Percentiles rank a stretch among this genome's conserved stretches.
Conservation (phyloP, 2,113 vertebrate genomes). For the Odontesthes bonariensis region DNA sequence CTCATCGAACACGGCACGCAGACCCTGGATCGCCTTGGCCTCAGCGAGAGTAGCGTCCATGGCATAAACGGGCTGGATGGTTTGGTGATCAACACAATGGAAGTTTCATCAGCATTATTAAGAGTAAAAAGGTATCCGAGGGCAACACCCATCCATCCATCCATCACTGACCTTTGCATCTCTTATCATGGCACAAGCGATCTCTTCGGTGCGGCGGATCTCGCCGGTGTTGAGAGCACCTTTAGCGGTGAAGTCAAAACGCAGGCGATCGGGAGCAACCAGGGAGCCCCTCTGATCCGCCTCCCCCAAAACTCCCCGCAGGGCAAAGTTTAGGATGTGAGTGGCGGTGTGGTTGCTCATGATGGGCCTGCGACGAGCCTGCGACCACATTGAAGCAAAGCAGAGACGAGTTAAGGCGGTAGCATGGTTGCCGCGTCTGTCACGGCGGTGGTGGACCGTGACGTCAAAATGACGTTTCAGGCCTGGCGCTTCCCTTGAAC, state of each 20-base stretch:
- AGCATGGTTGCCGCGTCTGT: too few species aligned
- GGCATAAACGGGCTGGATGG: conserved; percentile 88
- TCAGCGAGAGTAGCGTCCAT: conserved; percentile 89
- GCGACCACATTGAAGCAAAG: too few species aligned
- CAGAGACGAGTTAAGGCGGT: too few species aligned
- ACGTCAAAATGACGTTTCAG: too few species aligned
- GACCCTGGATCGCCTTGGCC: conserved; percentile 96
- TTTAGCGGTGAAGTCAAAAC: conserved; percentile 97
- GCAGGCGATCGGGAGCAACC: conserved; percentile 92
- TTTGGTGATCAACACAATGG: neutral
- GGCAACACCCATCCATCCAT: too few species aligned
- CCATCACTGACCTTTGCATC: conserved; percentile 87
- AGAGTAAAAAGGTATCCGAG: too few species aligned
- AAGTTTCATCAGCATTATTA: too few species aligned
- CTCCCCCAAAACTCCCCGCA: conserved; percentile 93
- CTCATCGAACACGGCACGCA: conserved; percentile 97
- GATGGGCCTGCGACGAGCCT: conserved; percentile 90
- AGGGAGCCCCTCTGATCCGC: conserved; percentile 96
- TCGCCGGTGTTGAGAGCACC: conserved; percentile 91
- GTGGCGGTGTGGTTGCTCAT: conserved; percentile 99
- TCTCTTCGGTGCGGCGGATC: conserved; percentile 89
- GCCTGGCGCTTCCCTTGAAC: too few species aligned
- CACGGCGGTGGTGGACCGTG: too few species aligned
- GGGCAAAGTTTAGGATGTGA: conserved; percentile 95
- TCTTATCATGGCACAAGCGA: conserved; percentile 87